Conservation (phyloP, 1,140 invertebrate genomes). For the Coboldia fuscipes region DNA sequence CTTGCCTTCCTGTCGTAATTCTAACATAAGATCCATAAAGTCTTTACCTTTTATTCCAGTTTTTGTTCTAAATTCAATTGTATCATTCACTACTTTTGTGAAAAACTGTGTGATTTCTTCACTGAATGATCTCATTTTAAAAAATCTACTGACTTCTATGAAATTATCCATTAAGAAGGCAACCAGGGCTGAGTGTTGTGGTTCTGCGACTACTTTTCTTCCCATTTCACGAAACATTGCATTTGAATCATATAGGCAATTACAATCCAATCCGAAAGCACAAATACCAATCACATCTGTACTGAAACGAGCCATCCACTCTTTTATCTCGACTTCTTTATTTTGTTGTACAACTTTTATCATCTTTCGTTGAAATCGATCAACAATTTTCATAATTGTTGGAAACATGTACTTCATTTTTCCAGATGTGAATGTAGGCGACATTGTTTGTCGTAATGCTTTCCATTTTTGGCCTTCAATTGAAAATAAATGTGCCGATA, state of each 20-base stretch:
- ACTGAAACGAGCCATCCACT: slow-evolving; percentile 31
- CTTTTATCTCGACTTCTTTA: slow-evolving; percentile 23
- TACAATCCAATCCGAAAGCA: slow-evolving; percentile 21
- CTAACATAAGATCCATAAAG: slow-evolving; percentile 29
- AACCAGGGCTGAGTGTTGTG: neutral
- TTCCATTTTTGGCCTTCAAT: slow-evolving; percentile 23
- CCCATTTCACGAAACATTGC: slow-evolving; percentile 17
- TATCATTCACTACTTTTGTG: slow-evolving; percentile 22
- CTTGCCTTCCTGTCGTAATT: slow-evolving; percentile 7
- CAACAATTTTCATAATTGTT: slow-evolving; percentile 16
- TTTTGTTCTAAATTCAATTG: slow-evolving; percentile 23
- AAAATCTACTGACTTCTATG: slow-evolving; percentile 6
- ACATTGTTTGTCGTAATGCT: slow-evolving; percentile 25
- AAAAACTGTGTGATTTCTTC: slow-evolving; percentile 18
- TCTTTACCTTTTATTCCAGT: slow-evolving; percentile 26
- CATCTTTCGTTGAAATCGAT: slow-evolving; percentile 5
- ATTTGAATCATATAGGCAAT: slow-evolving; percentile 16
- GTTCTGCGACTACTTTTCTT: neutral
- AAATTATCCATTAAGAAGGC: slow-evolving; percentile 9
- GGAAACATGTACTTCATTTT: slow-evolving; percentile 31
- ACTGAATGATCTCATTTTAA: slow-evolving; percentile 7
- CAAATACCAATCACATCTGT: slow-evolving; percentile 25
- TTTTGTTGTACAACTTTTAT: slow-evolving; percentile 8
- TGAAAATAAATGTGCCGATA: slow-evolving; percentile 19
- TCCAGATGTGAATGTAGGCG: slow-evolving; percentile 30